Evolutionary conservation across 1,140 invertebrate species (phyloP).

Genomic region (Eriocheir sinensis): DNA sequence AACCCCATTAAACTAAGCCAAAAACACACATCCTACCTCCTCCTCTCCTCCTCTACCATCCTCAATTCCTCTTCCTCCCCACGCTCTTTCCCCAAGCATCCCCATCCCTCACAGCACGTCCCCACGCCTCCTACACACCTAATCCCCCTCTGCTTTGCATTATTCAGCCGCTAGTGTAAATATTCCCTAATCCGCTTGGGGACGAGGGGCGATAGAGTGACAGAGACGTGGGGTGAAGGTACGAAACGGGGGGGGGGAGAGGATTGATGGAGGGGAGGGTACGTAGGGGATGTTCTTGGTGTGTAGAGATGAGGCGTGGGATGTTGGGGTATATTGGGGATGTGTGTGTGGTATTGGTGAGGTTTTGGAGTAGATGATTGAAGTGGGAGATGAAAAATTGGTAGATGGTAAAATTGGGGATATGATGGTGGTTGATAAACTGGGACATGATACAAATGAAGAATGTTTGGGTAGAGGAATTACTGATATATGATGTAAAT

Average conservation of each 20-base stretch:
- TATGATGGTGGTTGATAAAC: neutral
- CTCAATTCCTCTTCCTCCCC: no score
- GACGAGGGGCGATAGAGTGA: neutral
- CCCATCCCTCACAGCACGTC: neutral
- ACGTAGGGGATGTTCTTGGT: neutral
- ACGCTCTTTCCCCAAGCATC: neutral
- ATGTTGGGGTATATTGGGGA: neutral
- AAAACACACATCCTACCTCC: neutral
- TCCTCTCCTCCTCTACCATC: neutral
- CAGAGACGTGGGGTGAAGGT: neutral
- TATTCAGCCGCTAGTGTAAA: neutral
- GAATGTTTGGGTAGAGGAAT: neutral
- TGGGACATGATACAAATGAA: neutral
- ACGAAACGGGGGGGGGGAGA: neutral
- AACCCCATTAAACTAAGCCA: neutral
- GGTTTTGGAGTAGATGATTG: no score
- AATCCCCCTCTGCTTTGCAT: neutral
- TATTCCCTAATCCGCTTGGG: neutral
- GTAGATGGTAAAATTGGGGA: neutral
- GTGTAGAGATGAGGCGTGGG: neutral
- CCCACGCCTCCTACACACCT: neutral
- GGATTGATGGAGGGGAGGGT: neutral
- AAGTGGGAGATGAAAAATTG: neutral
- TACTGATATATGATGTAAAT: neutral
- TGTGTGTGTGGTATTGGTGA: neutral